Evolutionary conservation across 2,113 vertebrate species (phyloP), one percentile per base, ranked within the genome.

Genomic region (Petrocephalus microphthalmus): DNA sequence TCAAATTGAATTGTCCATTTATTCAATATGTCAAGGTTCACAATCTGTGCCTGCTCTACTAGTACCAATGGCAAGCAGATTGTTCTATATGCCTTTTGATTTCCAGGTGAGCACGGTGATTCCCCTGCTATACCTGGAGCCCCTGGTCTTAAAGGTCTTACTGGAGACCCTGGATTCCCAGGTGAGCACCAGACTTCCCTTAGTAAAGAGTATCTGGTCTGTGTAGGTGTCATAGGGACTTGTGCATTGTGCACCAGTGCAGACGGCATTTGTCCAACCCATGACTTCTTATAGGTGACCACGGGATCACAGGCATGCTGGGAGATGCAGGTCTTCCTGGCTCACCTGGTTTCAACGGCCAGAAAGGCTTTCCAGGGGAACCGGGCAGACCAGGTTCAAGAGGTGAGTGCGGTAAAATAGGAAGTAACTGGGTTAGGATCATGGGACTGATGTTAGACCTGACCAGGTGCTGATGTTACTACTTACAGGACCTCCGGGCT

Each of bases 311-410:
- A 60, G 98, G 98, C 19, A 33, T 53, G 17, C 93, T 91, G 17
- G 98, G 98, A 85, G 94, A 97, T 87, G 91, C 89, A 6, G 98
- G 98, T 82, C 94, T 93, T 37, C 91, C 94, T 67, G 98, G 97
- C 92, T 90, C 5, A 57, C 92, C 92, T 74, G 97, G 97, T 19
- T 93, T 92, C 71, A 90, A 91, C 49, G 97, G 97, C 19, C 54
- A 87, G 52, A 97, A 96, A 92, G 98, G 98, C 1, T 2, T 42
- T 52, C 89, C 93, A 20, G 98, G 97, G 91, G 96, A 97, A 25
- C 64, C 86, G 89, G 98, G 98, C 71, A 94, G 93, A 47, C 93
- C 94, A 87, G 98, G 97, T 89, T 93, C 95, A 88, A 94, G 89
- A 94, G 97, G 97, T 98, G 95, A 88, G 91, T 56, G 84, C 49